Base-by-base conservation (phyloP, 2,888 invertebrate genomes). In the Apotomis capreana region DNA sequence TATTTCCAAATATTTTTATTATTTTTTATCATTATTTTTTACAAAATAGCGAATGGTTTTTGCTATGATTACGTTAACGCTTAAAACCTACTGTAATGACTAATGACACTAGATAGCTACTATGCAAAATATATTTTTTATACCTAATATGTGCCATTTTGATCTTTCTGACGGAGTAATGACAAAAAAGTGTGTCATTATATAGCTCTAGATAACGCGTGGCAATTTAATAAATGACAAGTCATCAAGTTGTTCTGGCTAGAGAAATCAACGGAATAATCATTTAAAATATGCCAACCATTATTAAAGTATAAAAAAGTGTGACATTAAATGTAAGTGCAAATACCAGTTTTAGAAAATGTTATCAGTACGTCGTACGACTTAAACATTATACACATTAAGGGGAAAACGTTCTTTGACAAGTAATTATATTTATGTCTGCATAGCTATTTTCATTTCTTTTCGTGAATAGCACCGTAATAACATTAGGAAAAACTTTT, bases 211-310 rank as follows among this genome's bases (percentile, higher is more conserved):
- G 70, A 65, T 70, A 65, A 64, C 40, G 54, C 54, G 65, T 65
- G 60, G 59, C 46, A 65, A 55, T 65, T 60, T 65, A 65, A 70
- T 65, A 70, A 70, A 70, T 70, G 65, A 61, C 65, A 49, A 65
- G 65, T 55, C 54, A 70, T 65, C 70, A 71, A 68, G 61, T 62
- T 68, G 74, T 75, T 69, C 72, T 68, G 77, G 67, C 65, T 57
- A 15, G 59, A 67, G 36, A 58, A 70, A 54, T 60, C 46, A 64
- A 64, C 64, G 54, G 12, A 68, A 54, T 60, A n/a, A 60, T 78
- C 74, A 77, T 78, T 80, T 70, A 74, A 76, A 78, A 73, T 69
- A 69, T 59, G 71, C 57, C n/a, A 51, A 57, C 49, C 49, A 57
- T 55, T 40, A 61, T 65, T 51, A 60, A 3, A 46, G 36, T 46